Percentiles rank a stretch among this genome's conserved stretches.
These are phyloP conservation scores for Melinopterus prodromus DNA, from an alignment of 2,888 invertebrate genomes.

Conservation along the genomic window DNA sequence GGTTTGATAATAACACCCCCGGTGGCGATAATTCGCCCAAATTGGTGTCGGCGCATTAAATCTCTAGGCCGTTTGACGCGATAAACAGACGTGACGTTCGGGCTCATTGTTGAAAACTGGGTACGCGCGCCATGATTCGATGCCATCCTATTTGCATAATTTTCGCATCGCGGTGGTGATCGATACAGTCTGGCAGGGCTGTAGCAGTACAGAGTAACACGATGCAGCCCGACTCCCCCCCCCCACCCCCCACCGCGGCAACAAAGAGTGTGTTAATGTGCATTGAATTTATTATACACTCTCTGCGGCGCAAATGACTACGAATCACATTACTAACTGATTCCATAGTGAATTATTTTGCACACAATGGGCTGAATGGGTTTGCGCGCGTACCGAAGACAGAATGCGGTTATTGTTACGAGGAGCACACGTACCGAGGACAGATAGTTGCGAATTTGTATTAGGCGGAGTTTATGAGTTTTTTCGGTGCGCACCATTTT, in stretches of 20 bases:
- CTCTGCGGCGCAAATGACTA: not conserved
- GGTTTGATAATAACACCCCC: not conserved
- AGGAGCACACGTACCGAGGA: not conserved
- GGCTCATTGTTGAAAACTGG: not conserved
- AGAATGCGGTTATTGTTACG: not conserved
- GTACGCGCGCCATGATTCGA: not conserved
- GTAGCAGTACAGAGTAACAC: not conserved
- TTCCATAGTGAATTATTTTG: not conserved
- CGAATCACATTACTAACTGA: not conserved
- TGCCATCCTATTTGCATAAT: not conserved
- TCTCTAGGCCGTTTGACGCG: not conserved
- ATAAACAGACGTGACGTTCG: not conserved
- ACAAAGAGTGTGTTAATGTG: not conserved
- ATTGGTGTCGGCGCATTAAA: not conserved
- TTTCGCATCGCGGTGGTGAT: not conserved
- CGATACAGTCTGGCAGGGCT: not conserved
- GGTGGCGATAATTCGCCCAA: not conserved
- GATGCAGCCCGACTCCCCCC: not conserved
- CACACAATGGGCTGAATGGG: not conserved
- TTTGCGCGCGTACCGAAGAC: not conserved
- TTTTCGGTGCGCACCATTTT: too few relatives aligned
- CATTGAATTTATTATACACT: not conserved
- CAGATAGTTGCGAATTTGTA: not conserved
- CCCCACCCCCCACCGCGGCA: too few relatives aligned
- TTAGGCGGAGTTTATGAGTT: too few relatives aligned